Conservation (phyloP, 2,797 vertebrate genomes). For the Loriculus beryllinus region DNA sequence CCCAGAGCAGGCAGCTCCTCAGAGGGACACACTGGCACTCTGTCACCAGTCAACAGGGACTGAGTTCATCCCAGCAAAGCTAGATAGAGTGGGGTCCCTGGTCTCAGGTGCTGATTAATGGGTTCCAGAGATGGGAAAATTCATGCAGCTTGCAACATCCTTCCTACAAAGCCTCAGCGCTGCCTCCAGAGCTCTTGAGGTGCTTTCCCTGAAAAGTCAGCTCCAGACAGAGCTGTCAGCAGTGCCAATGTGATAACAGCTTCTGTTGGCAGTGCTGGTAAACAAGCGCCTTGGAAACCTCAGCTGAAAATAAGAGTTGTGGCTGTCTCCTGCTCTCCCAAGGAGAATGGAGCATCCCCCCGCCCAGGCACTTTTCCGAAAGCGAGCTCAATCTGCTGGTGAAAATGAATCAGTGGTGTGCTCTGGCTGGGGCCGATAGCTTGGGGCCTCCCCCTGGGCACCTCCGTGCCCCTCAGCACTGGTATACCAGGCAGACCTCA, state of each 20-base stretch:
- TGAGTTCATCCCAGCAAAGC: neutral
- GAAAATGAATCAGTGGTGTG: neutral
- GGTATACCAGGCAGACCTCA: neutral
- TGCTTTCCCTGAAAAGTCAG: neutral
- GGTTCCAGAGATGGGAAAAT: neutral
- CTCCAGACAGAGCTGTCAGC: constrained; percentile 51
- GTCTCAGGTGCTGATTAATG: rapidly evolving
- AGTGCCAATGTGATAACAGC: neutral
- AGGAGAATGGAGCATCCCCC: neutral
- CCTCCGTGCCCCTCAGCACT: neutral
- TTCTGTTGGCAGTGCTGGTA: constrained; percentile 21
- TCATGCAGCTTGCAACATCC: neutral
- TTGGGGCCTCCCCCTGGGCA: rapidly evolving
- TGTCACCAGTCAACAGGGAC: neutral
- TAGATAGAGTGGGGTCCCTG: neutral
- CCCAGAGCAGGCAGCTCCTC: neutral
- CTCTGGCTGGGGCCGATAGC: neutral
- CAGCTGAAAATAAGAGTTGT: constrained; percentile 48
- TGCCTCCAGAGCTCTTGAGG: neutral
- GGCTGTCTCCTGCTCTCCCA: constrained; percentile 18
- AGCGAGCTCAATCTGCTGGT: neutral
- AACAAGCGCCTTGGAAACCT: constrained; percentile 51
- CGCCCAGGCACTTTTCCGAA: neutral
- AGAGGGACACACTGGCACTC: rapidly evolving
- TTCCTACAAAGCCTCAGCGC: neutral